phyloP scores from a whole-genome alignment of 2,113 vertebrate genomes.

The Bos indicus region DNA sequence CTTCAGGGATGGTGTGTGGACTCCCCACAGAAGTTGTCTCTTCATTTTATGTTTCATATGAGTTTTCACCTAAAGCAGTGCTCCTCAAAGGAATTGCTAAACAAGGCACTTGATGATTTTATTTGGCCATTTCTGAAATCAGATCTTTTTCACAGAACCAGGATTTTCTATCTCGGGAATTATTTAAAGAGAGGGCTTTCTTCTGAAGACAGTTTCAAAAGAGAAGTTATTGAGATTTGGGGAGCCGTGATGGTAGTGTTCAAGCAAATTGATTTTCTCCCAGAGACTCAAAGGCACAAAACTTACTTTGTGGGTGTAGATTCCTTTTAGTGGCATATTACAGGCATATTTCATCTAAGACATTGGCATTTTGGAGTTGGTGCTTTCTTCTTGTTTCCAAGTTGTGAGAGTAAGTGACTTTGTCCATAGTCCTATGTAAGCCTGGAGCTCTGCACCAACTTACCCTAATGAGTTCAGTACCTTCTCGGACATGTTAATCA shows the following conservation, averaged over 20 bases:
- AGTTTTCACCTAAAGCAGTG: not conserved
- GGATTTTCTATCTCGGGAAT: not conserved
- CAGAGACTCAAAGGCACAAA: not conserved
- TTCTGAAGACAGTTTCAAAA: not conserved
- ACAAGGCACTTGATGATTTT: not conserved
- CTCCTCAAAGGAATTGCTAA: not conserved
- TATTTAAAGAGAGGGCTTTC: not conserved
- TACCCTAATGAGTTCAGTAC: not conserved
- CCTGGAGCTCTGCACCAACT: not conserved
- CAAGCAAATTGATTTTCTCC: not conserved
- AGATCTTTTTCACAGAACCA: not conserved
- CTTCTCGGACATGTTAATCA: not conserved
- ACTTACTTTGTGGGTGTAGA: not conserved
- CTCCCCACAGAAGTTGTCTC: not conserved
- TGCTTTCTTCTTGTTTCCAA: not conserved
- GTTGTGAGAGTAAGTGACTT: not conserved
- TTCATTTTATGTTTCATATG: not conserved
- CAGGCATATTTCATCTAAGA: not conserved
- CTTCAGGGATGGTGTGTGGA: not conserved
- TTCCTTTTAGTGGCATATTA: not conserved
- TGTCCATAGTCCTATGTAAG: not conserved
- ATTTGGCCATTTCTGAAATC: not conserved
- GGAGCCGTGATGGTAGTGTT: not conserved
- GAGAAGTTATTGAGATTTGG: not conserved
- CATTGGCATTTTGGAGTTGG: not conserved